phyloP scores from a whole-genome alignment of 2,797 vertebrate species.

The Pelodytes ibericus region DNA sequence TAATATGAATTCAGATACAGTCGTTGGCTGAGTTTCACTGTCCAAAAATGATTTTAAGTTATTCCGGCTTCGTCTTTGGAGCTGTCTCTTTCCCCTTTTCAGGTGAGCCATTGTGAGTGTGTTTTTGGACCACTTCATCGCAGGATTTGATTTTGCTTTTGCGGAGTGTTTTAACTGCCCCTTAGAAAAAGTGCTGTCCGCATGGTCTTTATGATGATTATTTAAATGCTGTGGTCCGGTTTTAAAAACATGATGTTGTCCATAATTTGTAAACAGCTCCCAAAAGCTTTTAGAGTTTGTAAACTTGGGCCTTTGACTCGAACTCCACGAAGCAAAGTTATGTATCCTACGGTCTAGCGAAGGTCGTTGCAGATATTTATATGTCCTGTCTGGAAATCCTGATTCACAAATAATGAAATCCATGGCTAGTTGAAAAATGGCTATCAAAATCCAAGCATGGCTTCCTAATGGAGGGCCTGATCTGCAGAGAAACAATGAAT shows the following conservation, averaged over 20 bases:
- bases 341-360: conserved; percentile 64
- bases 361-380: conserved; percentile 62
- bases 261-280: conserved; percentile 56
- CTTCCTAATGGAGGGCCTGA: conserved; percentile 73
- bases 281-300: conserved; percentile 58
- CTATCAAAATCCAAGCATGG: conserved; percentile 79
- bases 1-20: conserved; percentile 72
- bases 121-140: conserved; percentile 5
- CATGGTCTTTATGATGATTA: conserved; percentile 60
- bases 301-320: conserved; percentile 58
- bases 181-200: conserved; percentile 48
- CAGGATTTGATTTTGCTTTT: conserved; percentile 37
- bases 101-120: conserved; percentile 56
- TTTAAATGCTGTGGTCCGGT: conserved; percentile 59
- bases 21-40: conserved; percentile 62
- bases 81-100: conserved; percentile 62
- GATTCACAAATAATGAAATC: conserved; percentile 73
- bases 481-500: conserved; percentile 67
- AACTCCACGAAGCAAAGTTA: conserved; percentile 63
- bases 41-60: conserved; percentile 57
- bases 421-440: conserved; percentile 77
- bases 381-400: conserved; percentile 55
- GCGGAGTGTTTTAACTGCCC: conserved; percentile 53
- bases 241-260: conserved; percentile 52
- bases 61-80: conserved; percentile 57